Evolutionary conservation across 2,113 vertebrate genomes (phyloP).

Genomic region (Pluvialis apricaria): DNA sequence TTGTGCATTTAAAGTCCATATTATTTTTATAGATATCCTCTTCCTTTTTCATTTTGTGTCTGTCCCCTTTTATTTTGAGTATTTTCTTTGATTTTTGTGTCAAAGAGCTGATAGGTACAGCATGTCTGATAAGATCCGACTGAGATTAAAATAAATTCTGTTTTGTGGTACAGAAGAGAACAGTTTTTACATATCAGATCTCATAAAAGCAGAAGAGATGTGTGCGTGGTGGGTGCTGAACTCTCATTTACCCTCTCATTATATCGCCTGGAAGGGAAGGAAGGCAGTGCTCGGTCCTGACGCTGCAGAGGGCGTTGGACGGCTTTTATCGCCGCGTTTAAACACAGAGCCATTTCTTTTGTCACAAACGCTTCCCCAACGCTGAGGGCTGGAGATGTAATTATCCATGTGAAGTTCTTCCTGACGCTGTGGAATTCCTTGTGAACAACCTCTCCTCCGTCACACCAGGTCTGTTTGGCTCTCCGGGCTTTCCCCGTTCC

Average conservation of each 20-base stretch:
- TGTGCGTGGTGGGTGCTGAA: neutral
- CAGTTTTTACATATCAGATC: conserved; percentile 15
- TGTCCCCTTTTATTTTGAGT: neutral
- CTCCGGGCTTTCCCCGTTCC: neutral
- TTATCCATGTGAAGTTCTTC: neutral
- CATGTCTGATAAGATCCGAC: conserved; percentile 19
- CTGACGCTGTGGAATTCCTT: fast-evolving
- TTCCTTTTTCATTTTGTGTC: neutral
- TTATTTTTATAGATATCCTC: neutral
- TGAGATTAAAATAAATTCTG: conserved; percentile 56
- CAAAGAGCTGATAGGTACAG: conserved; percentile 14
- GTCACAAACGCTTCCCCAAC: neutral
- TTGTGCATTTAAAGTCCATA: neutral
- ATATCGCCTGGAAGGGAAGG: neutral
- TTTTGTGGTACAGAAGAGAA: conserved; percentile 37
- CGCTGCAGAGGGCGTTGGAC: neutral
- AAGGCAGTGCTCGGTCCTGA: neutral
- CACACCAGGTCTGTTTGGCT: neutral
- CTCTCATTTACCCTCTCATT: conserved; percentile 8
- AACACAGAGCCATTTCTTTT: neutral
- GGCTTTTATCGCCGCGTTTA: neutral
- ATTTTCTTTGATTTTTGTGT: conserved; percentile 46
- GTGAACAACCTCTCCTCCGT: neutral
- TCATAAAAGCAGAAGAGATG: neutral
- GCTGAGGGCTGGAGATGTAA: neutral